Evolutionary conservation across 1,140 invertebrate species (phyloP).

Genomic region (Apis laboriosa): DNA sequence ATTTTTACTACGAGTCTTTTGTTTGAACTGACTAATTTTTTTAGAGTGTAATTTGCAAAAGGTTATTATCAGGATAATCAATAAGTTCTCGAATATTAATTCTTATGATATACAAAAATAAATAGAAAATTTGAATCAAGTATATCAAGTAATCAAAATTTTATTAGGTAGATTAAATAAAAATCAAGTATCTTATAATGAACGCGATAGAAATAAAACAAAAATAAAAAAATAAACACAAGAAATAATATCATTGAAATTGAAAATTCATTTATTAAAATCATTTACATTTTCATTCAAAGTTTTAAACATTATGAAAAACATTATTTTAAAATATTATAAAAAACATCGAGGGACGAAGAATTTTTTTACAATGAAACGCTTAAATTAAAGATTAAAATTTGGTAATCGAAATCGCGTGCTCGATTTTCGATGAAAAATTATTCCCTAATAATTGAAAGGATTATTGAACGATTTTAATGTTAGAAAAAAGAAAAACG

Average conservation of each 20-base stretch:
- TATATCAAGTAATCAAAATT: no score
- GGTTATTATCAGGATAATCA: neutral
- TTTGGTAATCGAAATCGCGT: neutral
- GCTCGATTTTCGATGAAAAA: neutral
- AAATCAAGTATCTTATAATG: neutral
- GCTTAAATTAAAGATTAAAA: neutral
- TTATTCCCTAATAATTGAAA: neutral
- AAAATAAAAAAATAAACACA: constrained; percentile 15
- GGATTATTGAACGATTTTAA: no score
- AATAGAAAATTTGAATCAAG: no score
- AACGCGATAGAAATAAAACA: neutral
- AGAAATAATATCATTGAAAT: neutral
- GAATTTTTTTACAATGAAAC: constrained; percentile 5
- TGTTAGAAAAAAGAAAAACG: neutral
- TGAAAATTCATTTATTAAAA: constrained; percentile 15
- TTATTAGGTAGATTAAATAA: neutral
- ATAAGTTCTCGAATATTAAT: neutral
- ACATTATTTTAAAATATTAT: neutral
- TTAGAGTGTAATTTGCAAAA: constrained; percentile 3
- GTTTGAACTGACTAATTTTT: neutral
- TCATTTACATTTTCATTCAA: constrained; percentile 2
- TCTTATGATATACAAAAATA: no score
- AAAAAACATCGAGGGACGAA: neutral
- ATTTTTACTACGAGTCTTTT: neutral
- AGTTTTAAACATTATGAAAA: neutral